Evolutionary conservation across 2,888 invertebrate genomes (phyloP).

Genomic region (Nineta flava): DNA sequence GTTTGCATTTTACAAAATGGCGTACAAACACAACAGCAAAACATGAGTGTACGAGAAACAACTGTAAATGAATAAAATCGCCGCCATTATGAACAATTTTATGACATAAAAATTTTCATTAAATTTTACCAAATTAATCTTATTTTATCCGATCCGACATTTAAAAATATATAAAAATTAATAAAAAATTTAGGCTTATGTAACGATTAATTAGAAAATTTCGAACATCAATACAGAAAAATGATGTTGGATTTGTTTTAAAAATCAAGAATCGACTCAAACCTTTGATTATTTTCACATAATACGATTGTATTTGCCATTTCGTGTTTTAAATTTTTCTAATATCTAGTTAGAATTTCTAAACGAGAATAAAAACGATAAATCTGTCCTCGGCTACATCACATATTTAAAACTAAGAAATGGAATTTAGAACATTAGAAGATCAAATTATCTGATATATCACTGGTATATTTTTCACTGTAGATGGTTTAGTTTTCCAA

Average conservation of each 20-base stretch:
- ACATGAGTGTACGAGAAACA: not conserved
- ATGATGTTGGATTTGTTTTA: slow-evolving; percentile 3
- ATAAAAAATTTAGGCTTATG: not conserved
- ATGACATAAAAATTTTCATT: too few relatives aligned
- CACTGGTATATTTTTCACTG: not conserved
- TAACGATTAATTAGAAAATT: not conserved
- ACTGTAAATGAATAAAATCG: not conserved
- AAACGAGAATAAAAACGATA: not conserved
- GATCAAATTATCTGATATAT: not conserved
- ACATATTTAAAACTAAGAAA: slow-evolving; percentile 1
- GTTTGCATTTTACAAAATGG: not conserved
- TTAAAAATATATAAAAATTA: not conserved
- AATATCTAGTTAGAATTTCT: not conserved
- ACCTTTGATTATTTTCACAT: slow-evolving; percentile 9
- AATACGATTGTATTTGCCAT: slow-evolving; percentile 5
- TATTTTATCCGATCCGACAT: not conserved
- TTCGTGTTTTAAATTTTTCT: slow-evolving; percentile 1
- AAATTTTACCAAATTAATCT: not conserved
- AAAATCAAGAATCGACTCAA: slow-evolving; percentile 5
- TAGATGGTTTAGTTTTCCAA: not conserved
- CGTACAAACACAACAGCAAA: not conserved
- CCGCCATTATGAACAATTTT: too few relatives aligned
- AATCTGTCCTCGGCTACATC: not conserved
- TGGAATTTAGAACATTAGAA: not conserved
- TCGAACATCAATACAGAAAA: not conserved